Evolutionary conservation across 2,888 invertebrate genomes (phyloP).

Genomic region (Dolomedes plantarius): DNA sequence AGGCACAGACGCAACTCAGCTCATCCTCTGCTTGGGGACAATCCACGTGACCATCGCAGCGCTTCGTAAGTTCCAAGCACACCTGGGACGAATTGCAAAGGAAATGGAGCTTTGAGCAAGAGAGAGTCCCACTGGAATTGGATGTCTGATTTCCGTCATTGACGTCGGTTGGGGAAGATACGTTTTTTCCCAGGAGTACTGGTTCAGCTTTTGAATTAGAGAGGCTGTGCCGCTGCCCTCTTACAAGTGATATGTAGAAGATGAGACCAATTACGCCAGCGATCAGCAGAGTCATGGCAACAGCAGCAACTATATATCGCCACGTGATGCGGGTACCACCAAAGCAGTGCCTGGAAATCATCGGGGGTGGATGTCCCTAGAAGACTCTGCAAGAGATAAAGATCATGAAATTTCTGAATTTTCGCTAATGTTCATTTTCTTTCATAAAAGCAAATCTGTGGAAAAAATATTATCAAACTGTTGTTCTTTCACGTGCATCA

Average conservation of each 20-base stretch:
- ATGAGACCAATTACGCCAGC: slow-evolving; percentile 18
- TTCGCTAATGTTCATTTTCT: too few relatives aligned
- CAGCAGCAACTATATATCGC: not conserved
- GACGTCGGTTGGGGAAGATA: slow-evolving; percentile 25
- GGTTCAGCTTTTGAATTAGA: slow-evolving; percentile 22
- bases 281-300: slow-evolving; percentile 16
- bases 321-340: not conserved
- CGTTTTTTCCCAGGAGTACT: not conserved
- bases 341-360: slow-evolving; percentile 13
- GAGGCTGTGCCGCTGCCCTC: not conserved
- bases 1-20: slow-evolving; percentile 83
- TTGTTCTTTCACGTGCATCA: too few relatives aligned
- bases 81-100: slow-evolving; percentile 33
- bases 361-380: not conserved
- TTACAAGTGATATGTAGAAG: not conserved
- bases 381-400: too few relatives aligned
- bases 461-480: too few relatives aligned
- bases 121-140: not conserved
- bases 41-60: slow-evolving; percentile 86
- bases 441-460: too few relatives aligned
- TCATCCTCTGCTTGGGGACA: slow-evolving; percentile 89
- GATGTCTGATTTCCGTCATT: not conserved
- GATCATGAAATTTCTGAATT: too few relatives aligned
- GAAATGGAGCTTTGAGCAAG: slow-evolving; percentile 32
- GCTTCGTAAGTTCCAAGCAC: slow-evolving; percentile 30